A percentile compares a stretch with the other conserved stretches of the same genome.
phyloP scores from a whole-genome alignment of 1,140 invertebrate species.

The Zaprionus camerounensis region DNA sequence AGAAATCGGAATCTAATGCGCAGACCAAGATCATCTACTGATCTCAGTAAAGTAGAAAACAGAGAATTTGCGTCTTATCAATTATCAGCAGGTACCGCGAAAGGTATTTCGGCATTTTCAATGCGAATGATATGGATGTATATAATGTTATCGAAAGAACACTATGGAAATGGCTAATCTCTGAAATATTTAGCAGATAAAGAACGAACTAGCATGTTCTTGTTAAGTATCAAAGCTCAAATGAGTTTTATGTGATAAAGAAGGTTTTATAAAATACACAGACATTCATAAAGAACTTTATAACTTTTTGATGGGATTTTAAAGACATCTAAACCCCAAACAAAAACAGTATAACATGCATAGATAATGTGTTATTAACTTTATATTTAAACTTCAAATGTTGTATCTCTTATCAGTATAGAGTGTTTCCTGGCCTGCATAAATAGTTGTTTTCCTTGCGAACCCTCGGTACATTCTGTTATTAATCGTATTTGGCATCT shows the following conservation, averaged over 20 bases:
- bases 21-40: slow-evolving; percentile 29
- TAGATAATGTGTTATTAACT: background rate
- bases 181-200: no score
- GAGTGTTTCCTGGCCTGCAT: background rate
- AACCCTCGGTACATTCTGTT: background rate
- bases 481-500: slow-evolving; percentile 5
- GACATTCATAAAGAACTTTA: no score
- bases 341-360: no score
- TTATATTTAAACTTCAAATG: background rate
- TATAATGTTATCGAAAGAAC: no score
- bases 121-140: no score
- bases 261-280: no score
- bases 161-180: no score
- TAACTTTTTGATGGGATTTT: no score
- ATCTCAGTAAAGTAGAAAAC: slow-evolving; percentile 18
- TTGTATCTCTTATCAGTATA: background rate
- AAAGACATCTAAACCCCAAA: no score
- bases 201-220: no score
- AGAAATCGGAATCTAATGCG: slow-evolving; percentile 33
- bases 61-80: background rate
- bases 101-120: background rate
- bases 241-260: no score
- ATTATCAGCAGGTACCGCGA: background rate
- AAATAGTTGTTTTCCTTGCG: background rate
- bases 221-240: no score